Evolutionary conservation across 2,888 invertebrate genomes (phyloP), one percentile per base, ranked within the genome.

Genomic region (Gymnoscelis rufifasciata): DNA sequence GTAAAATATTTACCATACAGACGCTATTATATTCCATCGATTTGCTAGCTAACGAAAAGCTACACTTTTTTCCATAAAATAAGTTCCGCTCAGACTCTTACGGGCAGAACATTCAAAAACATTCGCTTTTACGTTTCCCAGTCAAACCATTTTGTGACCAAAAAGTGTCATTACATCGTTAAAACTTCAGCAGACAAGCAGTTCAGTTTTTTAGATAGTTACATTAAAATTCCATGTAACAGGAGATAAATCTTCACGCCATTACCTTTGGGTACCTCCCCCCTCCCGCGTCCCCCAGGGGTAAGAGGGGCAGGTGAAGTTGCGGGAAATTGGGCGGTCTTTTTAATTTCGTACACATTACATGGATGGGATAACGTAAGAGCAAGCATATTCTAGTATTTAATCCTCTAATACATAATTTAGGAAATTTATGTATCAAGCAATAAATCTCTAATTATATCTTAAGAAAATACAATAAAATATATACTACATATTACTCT

Each of bases 201-300:
- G 35, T 42, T 30, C 37, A 43, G 30, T 31, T 46, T 49, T 43
- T 48, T 51, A 48, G 58, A 53, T 53, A 42, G 58, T 60, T 54
- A 71, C 75, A 74, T 80, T 78, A 78, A 78, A 78, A 78, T 74
- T 79, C 72, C 69, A 66, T 67, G 70, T 73, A 67, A 69, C 64
- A 62, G 54, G 59, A 66, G 68, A 81, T 83, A 80, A 80, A 83
- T 83, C 75, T 74, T 72, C 65, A 59, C 65, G 58, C 74, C 74
- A 76, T 78, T 77, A 74, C 68, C 59, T 70, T 60, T 54, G 52
- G 60, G 60, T n/a, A 19, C 19, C 19, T 19, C 5, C 19, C 19
- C 19, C 19, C 19, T 19, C 5, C 2, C 66, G 68, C 62, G n/a
- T n/a, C n/a, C n/a, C n/a, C n/a, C n/a, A n/a, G 57, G 67, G 68